phyloP scores from a whole-genome alignment of 2,797 vertebrate genomes.

The Anolis apletophallus region DNA sequence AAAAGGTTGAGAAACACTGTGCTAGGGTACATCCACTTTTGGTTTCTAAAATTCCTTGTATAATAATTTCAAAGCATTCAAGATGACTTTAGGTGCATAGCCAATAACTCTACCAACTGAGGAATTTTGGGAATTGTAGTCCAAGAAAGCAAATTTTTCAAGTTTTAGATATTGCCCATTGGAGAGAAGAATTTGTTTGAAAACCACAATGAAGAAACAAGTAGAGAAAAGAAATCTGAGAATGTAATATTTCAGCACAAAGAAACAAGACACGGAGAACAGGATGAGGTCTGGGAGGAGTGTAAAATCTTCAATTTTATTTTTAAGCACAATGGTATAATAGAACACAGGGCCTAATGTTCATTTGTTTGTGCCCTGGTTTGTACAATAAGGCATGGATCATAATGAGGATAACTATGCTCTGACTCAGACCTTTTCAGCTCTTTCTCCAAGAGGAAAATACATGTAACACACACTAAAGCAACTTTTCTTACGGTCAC shows the following conservation, averaged over 20 bases:
- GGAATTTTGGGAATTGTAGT: background rate
- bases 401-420: constrained; percentile 16
- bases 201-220: background rate
- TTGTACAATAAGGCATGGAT: constrained; percentile 4
- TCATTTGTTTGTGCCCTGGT: constrained; percentile 23
- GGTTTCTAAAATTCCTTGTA: background rate
- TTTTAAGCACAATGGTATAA: constrained; percentile 25
- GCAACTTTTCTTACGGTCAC: constrained; percentile 25
- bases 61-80: background rate
- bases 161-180: background rate
- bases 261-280: background rate
- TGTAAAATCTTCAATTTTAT: background rate
- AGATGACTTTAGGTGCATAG: background rate
- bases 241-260: constrained; percentile 3
- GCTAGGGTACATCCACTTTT: background rate
- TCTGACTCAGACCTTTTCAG: background rate
- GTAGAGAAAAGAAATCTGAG: background rate
- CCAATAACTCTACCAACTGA: too few relatives aligned
- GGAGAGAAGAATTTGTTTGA: background rate
- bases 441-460: constrained; percentile 16
- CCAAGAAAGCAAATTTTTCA: background rate
- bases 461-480: constrained; percentile 1
- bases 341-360: constrained; percentile 2
- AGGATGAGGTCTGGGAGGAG: background rate
- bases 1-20: too few relatives aligned